Evolutionary conservation across 2,113 vertebrate species (phyloP), one percentile per base, ranked within the genome.

Genomic region (Notothenia coriiceps): DNA sequence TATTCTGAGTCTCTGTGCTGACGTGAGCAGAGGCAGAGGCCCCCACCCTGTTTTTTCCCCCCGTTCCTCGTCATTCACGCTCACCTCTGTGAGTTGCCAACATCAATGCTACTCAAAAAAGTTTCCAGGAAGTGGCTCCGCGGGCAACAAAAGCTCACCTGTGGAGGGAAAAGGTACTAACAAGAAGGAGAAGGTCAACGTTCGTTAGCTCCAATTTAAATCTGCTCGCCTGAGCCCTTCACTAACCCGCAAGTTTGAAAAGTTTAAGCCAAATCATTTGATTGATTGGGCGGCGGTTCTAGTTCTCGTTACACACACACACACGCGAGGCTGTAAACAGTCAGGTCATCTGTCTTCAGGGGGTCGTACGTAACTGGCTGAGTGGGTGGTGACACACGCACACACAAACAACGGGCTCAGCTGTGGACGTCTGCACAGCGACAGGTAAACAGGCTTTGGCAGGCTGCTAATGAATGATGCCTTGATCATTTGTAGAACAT

Each of bases 181-280:
- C 29, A 68, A 40, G 6, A 33, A 57, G 25, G 8, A 55, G 63
- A 57, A 83, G 73, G 80, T 86, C 84, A 77, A 29, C 2, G 72
- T 84, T 91, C 74, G 72, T 91, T 90, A 86, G 82, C 54, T 85
- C 89, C 80, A 91, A 90, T 90, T 92, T 89, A 73, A 47, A 71
- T 82, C 10, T 11, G 76, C 56, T 10, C 0, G 71, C 44, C 77
- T 85, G 86, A 92, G 81, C 29, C 88, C 79, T 87, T 91, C 83
- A 91, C 57, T 20, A 70, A 66, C 1, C 68, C 80, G 85, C 76
- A 49, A n/a, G 25, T 85, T 85, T 80, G 67, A 85, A 79, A 77
- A 57, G 82, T 83, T 81, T 64, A 84, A 82, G 52, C 69, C 52
- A 60, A 82, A 74, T 76, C 72, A 86, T 75, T 77, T 60, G 64